Conservation (phyloP, 2,113 vertebrate genomes). For the Chauna torquata region DNA sequence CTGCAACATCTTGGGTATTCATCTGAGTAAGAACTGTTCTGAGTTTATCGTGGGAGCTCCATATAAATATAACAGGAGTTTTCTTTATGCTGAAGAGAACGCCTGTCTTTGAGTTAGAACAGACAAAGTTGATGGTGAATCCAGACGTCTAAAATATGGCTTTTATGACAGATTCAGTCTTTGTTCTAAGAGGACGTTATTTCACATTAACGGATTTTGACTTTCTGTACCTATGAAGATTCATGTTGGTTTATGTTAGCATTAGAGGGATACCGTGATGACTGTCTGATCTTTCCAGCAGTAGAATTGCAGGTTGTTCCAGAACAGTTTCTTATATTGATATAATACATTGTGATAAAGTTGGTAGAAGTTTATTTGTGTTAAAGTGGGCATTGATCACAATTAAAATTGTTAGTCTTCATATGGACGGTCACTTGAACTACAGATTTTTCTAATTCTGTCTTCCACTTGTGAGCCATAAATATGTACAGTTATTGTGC, state of each 20-base stretch:
- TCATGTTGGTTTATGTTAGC: neutral
- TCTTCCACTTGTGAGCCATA: neutral
- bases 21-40: neutral
- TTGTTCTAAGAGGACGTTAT: conserved; percentile 21
- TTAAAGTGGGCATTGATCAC: neutral
- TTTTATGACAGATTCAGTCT: neutral
- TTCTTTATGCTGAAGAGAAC: neutral
- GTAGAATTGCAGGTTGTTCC: conserved; percentile 3
- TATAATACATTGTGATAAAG: neutral
- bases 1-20: neutral
- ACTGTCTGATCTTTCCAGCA: conserved; percentile 23
- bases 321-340: neutral
- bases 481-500: neutral
- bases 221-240: conserved; percentile 28
- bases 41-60: neutral
- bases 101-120: neutral
- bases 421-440: neutral
- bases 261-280: conserved; percentile 5
- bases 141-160: neutral
- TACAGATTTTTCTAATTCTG: neutral
- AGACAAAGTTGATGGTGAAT: neutral
- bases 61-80: neutral
- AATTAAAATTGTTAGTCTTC: neutral
- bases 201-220: conserved; percentile 1
- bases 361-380: neutral